These are phyloP conservation scores for Neopipo cinnamomea DNA, from an alignment of 2,113 vertebrate species.

Conservation along the genomic window DNA sequence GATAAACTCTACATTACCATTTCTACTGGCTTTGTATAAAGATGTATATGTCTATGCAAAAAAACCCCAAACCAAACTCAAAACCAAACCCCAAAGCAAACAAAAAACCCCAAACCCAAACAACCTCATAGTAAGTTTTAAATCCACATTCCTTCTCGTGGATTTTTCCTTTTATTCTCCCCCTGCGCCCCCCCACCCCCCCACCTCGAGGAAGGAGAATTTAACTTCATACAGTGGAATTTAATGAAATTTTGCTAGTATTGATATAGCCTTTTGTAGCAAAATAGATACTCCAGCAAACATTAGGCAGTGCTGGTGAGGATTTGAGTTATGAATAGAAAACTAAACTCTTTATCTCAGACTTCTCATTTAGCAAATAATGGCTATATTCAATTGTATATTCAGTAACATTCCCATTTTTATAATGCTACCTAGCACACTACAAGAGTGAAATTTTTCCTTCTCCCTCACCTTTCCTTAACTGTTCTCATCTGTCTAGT, in stretches of 20 bases:
- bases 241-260: not conserved
- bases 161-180: not conserved
- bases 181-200: too few relatives aligned
- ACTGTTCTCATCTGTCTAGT: not conserved
- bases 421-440: not conserved
- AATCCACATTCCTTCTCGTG: not conserved
- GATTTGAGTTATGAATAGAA: not conserved
- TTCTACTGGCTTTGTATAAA: not conserved
- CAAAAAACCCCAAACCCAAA: not conserved
- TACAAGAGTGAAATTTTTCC: not conserved
- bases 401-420: not conserved
- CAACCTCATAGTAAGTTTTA: not conserved
- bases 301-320: not conserved
- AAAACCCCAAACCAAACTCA: not conserved
- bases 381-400: not conserved
- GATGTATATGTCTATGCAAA: not conserved
- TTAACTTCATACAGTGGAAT: not conserved
- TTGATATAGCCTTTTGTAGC: not conserved
- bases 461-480: not conserved
- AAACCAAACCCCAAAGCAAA: not conserved
- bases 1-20: not conserved
- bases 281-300: not conserved
- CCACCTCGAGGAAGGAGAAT: not conserved
- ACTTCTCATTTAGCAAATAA: not conserved
- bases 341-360: not conserved